These are phyloP conservation scores for Genyomyrus donnyi DNA, from an alignment of 2,113 vertebrate species.

Conservation along the genomic window DNA sequence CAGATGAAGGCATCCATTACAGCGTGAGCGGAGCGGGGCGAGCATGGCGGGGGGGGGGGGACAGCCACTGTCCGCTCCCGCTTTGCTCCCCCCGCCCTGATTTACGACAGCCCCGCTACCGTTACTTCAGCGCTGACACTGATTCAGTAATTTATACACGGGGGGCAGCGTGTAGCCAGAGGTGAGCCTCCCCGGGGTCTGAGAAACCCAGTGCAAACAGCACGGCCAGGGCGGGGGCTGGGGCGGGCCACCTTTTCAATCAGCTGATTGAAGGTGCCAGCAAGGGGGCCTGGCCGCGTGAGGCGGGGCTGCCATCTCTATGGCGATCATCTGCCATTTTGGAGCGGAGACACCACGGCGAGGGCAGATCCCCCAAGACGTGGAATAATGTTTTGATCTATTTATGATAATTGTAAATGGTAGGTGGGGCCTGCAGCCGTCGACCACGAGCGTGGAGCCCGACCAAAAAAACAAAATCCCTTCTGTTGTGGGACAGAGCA, in stretches of 20 bases:
- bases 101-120: slow-evolving; percentile 79
- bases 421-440: not conserved
- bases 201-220: not conserved
- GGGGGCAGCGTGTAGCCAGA: slow-evolving; percentile 42
- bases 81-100: slow-evolving; percentile 73
- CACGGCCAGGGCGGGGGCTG: not conserved
- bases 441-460: not conserved
- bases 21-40: slow-evolving; percentile 76
- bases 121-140: slow-evolving; percentile 93
- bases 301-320: not conserved
- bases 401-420: not conserved
- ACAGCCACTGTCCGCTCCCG: slow-evolving; percentile 76
- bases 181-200: slow-evolving; percentile 43
- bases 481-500: slow-evolving; percentile 16
- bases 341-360: not conserved
- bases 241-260: not conserved
- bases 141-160: slow-evolving; percentile 80
- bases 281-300: not conserved
- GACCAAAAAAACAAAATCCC: not conserved
- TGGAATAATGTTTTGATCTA: not conserved
- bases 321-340: not conserved
- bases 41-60: slow-evolving; percentile 47
- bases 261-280: not conserved
- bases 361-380: not conserved
- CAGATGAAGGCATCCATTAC: slow-evolving; percentile 99